phyloP scores from a whole-genome alignment of 2,797 vertebrate genomes.

The Gobio occitaniae region DNA sequence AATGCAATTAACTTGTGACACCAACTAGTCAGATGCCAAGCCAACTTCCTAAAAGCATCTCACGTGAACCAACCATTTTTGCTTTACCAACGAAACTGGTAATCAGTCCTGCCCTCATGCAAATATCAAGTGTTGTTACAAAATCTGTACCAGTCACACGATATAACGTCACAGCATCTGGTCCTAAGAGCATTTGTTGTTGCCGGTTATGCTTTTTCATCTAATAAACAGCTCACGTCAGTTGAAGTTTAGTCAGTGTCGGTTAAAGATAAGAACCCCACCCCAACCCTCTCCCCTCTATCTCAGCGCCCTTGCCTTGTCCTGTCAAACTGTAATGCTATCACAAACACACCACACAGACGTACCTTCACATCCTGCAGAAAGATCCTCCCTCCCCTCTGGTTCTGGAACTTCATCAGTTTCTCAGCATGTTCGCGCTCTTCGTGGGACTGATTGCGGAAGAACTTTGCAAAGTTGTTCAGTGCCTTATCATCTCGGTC shows the following conservation, averaged over 20 bases:
- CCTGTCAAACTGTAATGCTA: not conserved
- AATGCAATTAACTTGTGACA: not conserved
- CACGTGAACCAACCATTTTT: not conserved
- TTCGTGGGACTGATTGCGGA: constrained; percentile 89
- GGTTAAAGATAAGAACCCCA: constrained; percentile 68
- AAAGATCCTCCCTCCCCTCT: constrained; percentile 92
- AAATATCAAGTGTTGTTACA: not conserved
- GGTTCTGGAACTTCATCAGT: constrained; percentile 94
- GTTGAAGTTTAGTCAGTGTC: constrained; percentile 49
- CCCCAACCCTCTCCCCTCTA: constrained; percentile 60
- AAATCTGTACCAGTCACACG: not conserved
- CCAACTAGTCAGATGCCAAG: not conserved
- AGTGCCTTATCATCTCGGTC: constrained; percentile 94
- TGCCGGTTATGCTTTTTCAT: no score
- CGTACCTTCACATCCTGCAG: constrained; percentile 91
- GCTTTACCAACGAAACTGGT: not conserved
- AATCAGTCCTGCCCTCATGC: not conserved
- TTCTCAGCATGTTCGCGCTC: constrained; percentile 96
- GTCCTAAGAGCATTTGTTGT: not conserved
- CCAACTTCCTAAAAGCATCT: not conserved
- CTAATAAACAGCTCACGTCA: not conserved
- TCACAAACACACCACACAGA: not conserved
- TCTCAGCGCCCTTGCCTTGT: constrained; percentile 47
- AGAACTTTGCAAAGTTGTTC: constrained; percentile 94
- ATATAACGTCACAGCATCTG: no score